Conservation (phyloP, 1,140 invertebrate genomes). For the Asbolus verrucosus region DNA sequence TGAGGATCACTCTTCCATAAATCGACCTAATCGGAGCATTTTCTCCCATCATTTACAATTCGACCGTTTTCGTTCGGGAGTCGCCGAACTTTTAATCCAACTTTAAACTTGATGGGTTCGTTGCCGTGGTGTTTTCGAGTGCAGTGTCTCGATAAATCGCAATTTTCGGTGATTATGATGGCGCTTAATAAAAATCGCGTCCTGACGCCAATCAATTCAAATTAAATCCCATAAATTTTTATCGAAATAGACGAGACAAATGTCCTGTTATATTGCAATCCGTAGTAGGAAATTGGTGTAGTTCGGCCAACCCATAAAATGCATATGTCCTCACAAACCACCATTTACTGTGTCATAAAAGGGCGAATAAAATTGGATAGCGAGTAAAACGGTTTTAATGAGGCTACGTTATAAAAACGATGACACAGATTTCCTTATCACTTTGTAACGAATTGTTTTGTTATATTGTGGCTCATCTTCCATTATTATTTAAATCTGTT, state of each 20-base stretch:
- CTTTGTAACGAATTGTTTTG: conserved; percentile 28
- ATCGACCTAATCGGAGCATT: background rate
- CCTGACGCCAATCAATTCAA: conserved; percentile 24
- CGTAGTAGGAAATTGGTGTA: conserved; percentile 37
- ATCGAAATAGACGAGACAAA: conserved; percentile 34
- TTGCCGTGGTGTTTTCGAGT: no score
- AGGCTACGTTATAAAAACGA: conserved; percentile 21
- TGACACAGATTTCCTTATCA: conserved; percentile 37
- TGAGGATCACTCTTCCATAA: conserved; percentile 1
- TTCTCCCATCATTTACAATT: conserved; percentile 2
- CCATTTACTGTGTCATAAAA: conserved; percentile 38
- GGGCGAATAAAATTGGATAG: conserved; percentile 35
- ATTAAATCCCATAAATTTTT: conserved; percentile 33
- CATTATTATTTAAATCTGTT: conserved; percentile 20
- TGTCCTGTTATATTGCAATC: conserved; percentile 34
- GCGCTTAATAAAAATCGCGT: background rate
- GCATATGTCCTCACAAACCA: conserved; percentile 38
- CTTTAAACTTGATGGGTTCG: no score
- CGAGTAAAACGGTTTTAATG: conserved; percentile 34
- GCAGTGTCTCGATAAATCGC: background rate
- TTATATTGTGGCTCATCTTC: background rate
- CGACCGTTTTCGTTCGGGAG: background rate
- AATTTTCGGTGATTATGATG: conserved; percentile 1
- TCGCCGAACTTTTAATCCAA: no score
- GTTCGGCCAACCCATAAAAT: conserved; percentile 28